phyloP scores from a whole-genome alignment of 2,797 vertebrate genomes.

The Rhinichthys osculus region DNA sequence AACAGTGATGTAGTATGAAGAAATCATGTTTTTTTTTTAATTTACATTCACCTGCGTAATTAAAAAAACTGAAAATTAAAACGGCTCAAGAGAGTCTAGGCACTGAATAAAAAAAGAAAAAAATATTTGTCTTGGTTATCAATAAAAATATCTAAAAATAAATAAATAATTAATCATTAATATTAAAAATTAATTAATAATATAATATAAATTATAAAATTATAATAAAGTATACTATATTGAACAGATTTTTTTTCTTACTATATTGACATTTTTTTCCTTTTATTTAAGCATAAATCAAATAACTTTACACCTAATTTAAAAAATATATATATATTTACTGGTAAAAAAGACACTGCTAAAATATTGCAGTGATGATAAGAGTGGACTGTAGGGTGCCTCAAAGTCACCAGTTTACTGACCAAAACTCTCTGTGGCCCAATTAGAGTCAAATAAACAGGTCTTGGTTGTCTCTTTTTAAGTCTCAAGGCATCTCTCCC shows the following conservation, averaged over 20 bases:
- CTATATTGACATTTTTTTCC: background rate
- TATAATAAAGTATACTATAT: background rate
- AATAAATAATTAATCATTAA: too few species aligned
- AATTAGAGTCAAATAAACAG: conserved; percentile 33
- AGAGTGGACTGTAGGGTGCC: background rate
- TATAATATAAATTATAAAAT: background rate
- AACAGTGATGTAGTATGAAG: background rate
- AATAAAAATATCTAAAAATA: background rate
- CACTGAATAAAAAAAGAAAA: background rate
- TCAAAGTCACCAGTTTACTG: conserved; percentile 1
- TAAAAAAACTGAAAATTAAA: background rate
- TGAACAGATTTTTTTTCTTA: background rate
- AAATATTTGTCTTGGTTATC: background rate
- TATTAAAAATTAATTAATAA: too few species aligned
- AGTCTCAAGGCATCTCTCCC: conserved; percentile 42
- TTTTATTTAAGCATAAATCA: background rate
- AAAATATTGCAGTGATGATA: background rate
- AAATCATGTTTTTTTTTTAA: background rate
- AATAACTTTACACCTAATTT: background rate
- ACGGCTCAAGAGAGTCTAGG: background rate
- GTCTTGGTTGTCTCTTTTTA: conserved; percentile 30
- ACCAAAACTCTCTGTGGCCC: conserved; percentile 26
- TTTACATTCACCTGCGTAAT: background rate
- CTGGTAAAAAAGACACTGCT: background rate
- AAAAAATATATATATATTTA: background rate